phyloP scores from a whole-genome alignment of 2,113 vertebrate species.

The Myotis davidii region DNA sequence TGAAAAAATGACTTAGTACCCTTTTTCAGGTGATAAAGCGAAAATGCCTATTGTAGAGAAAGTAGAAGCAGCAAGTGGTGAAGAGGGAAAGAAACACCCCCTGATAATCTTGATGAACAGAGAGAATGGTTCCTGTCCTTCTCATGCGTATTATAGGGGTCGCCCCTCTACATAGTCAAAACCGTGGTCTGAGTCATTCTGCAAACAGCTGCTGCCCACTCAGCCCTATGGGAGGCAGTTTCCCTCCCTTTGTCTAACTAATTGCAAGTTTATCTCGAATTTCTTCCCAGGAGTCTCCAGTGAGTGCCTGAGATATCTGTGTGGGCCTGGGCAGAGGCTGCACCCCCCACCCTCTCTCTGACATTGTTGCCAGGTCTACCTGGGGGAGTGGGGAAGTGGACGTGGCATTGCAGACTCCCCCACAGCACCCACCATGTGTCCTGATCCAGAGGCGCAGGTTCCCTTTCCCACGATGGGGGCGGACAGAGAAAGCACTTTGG shows the following conservation, averaged over 20 bases:
- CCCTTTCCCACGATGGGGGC: background rate
- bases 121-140: background rate
- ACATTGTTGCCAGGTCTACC: background rate
- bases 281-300: background rate
- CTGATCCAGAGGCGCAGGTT: background rate
- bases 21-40: background rate
- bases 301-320: background rate
- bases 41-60: background rate
- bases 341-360: fast-evolving
- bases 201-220: background rate
- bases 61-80: background rate
- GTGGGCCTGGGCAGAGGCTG: too few species aligned
- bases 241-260: background rate
- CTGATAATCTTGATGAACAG: background rate
- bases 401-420: background rate
- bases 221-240: background rate
- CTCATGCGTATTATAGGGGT: background rate
- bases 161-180: background rate
- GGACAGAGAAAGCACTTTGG: background rate
- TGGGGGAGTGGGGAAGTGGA: background rate
- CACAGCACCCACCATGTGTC: too few species aligned
- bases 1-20: background rate
- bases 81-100: background rate
- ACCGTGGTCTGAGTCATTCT: too few species aligned
- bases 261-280: background rate